These are phyloP conservation scores for Holotrichia oblita DNA, from an alignment of 1,140 invertebrate genomes.

Conservation along the genomic window DNA sequence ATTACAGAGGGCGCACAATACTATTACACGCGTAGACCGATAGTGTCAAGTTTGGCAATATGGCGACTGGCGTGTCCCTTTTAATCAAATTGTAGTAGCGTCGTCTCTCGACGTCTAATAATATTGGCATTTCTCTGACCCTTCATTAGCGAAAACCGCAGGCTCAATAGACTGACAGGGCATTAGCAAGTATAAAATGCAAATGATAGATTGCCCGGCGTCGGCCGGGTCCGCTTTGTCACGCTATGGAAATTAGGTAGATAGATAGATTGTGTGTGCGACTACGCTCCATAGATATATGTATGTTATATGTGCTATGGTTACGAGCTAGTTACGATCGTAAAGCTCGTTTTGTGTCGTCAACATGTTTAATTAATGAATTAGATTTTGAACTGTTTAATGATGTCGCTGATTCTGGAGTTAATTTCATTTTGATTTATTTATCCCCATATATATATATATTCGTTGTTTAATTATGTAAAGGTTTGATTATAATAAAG, in stretches of 20 bases:
- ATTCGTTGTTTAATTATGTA: too few species aligned
- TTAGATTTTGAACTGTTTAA: background rate
- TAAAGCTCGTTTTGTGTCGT: background rate
- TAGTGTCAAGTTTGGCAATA: slow-evolving; percentile 20
- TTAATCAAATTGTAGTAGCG: slow-evolving; percentile 16
- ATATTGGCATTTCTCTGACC: slow-evolving; percentile 28
- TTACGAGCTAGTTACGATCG: background rate
- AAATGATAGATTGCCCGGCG: slow-evolving; percentile 25
- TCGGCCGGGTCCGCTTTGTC: slow-evolving; percentile 2
- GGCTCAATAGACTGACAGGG: slow-evolving; percentile 16
- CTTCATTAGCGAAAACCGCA: slow-evolving; percentile 34
- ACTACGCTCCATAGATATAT: too few species aligned
- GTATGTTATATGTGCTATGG: background rate
- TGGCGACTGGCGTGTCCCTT: background rate
- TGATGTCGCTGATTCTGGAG: background rate
- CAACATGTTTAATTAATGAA: slow-evolving; percentile 8
- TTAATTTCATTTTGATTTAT: too few species aligned
- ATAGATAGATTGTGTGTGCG: background rate
- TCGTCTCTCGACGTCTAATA: slow-evolving; percentile 23
- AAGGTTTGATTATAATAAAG: too few species aligned
- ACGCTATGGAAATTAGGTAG: background rate
- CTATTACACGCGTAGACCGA: background rate
- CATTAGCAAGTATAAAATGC: slow-evolving; percentile 26
- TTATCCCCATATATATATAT: too few species aligned
- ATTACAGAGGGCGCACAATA: background rate